These are phyloP conservation scores for Oreochromis aureus DNA, from an alignment of 2,113 vertebrate species.

Conservation along the genomic window DNA sequence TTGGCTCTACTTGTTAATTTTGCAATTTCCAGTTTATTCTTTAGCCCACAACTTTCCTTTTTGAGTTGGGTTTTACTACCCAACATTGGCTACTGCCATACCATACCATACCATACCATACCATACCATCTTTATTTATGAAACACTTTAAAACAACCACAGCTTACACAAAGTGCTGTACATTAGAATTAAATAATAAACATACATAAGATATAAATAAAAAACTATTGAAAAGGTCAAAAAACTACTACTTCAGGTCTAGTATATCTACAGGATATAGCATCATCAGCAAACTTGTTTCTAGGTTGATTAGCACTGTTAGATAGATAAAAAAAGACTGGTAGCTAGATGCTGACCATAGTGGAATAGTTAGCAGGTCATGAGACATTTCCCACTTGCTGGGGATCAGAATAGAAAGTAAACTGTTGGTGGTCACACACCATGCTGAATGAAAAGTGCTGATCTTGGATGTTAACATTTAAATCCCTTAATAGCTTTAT, in stretches of 20 bases:
- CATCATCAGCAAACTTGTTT: neutral
- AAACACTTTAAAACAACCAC: neutral
- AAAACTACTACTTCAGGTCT: neutral
- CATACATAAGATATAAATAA: neutral
- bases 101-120: neutral
- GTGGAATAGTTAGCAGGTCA: neutral
- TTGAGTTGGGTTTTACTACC: neutral
- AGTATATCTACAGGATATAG: fast-evolving
- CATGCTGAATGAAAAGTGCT: fast-evolving
- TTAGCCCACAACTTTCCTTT: fast-evolving
- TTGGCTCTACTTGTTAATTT: neutral
- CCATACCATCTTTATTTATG: neutral
- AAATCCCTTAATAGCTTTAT: neutral
- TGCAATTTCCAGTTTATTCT: neutral
- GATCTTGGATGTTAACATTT: neutral
- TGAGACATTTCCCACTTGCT: neutral
- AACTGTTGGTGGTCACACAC: neutral
- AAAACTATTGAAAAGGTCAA: neutral
- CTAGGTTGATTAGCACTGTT: neutral
- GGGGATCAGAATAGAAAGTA: neutral
- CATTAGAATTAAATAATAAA: neutral
- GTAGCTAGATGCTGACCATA: neutral
- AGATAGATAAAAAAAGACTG: neutral
- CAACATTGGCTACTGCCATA: neutral
- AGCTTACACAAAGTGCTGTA: neutral